Percentiles rank a stretch among this genome's conserved stretches.
These are phyloP conservation scores for Ceriagrion tenellum DNA, from an alignment of 2,888 invertebrate genomes.

Conservation along the genomic window DNA sequence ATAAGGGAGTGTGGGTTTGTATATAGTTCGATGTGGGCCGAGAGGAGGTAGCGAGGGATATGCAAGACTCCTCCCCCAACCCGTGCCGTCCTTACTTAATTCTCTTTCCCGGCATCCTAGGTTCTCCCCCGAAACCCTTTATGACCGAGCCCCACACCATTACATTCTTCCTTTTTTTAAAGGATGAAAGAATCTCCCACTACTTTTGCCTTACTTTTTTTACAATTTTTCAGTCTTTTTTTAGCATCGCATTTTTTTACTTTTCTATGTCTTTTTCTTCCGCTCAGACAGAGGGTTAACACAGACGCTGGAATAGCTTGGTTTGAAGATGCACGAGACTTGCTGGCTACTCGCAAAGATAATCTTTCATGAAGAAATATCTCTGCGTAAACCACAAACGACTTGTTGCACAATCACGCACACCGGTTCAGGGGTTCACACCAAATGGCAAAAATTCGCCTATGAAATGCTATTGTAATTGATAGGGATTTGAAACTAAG, in stretches of 20 bases:
- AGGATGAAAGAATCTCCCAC: constrained; percentile 15
- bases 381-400: no score
- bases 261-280: neutral
- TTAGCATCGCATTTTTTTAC: neutral
- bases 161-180: constrained; percentile 41
- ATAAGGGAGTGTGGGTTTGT: neutral
- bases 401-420: no score
- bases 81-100: neutral
- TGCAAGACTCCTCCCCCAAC: neutral
- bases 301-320: no score
- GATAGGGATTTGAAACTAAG: no score
- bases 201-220: neutral
- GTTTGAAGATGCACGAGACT: no score
- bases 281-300: no score
- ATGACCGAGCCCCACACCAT: neutral
- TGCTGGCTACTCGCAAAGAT: no score
- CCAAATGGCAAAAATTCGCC: no score
- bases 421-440: no score
- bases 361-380: no score
- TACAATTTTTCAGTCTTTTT: neutral
- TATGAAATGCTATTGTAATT: no score
- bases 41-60: neutral
- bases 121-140: neutral
- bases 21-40: neutral
- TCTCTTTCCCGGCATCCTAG: neutral